Conservation (phyloP, 1,140 invertebrate species). For the Conus ventricosus region DNA sequence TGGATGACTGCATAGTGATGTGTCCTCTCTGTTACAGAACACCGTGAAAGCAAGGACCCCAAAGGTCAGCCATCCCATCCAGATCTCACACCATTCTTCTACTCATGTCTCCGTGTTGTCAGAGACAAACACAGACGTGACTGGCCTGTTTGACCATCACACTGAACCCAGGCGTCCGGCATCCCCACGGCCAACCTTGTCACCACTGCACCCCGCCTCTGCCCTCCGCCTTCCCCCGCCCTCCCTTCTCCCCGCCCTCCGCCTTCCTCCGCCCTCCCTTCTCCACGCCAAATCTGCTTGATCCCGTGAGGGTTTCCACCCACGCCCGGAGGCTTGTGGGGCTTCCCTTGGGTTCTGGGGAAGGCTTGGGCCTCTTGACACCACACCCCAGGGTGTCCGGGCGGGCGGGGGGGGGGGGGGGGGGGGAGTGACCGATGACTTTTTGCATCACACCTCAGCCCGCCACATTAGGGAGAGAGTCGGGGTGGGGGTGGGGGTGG, state of each 20-base stretch:
- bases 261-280: not conserved
- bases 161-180: not conserved
- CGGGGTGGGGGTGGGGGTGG: not conserved
- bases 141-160: not conserved
- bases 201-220: not conserved
- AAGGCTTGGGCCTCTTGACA: not conserved
- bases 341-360: not conserved
- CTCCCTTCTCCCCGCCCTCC: not conserved
- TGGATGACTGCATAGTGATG: not conserved
- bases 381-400: not conserved
- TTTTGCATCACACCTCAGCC: constrained; percentile 12
- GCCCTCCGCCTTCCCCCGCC: not conserved
- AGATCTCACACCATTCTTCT: too few species aligned
- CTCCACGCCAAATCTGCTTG: not conserved
- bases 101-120: not conserved
- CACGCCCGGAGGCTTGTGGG: not conserved
- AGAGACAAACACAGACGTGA: not conserved
- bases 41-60: not conserved
- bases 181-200: not conserved
- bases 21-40: not conserved
- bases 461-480: not conserved
- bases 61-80: too few species aligned
- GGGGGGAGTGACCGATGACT: constrained; percentile 10
- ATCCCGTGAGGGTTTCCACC: not conserved
- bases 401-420: not conserved